Evolutionary conservation across 2,888 invertebrate genomes (phyloP).

Genomic region (Athalia rosae): DNA sequence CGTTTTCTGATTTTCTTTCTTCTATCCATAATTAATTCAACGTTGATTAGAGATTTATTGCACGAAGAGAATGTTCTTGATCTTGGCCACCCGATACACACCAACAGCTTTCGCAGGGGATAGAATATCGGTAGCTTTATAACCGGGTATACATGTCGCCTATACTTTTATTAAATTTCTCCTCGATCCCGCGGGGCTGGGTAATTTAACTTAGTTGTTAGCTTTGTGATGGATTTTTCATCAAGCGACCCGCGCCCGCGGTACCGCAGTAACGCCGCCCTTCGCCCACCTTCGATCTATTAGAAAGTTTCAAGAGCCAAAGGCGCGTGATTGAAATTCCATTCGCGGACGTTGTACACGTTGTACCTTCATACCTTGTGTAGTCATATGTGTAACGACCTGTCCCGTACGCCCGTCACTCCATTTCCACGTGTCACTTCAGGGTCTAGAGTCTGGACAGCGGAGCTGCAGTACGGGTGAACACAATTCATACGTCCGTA

Average conservation of each 20-base stretch:
- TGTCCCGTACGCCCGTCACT: no score
- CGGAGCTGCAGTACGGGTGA: not conserved
- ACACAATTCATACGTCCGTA: not conserved
- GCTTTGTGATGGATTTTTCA: conserved; percentile 40
- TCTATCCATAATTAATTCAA: conserved; percentile 22
- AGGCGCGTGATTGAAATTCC: conserved; percentile 58
- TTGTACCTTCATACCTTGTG: not conserved
- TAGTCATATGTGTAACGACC: no score
- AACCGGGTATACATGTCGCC: conserved; percentile 46
- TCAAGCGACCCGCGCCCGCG: conserved; percentile 37
- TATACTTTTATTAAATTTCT: conserved; percentile 53
- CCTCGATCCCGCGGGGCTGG: conserved; percentile 49
- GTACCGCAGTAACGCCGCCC: conserved; percentile 46
- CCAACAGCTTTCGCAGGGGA: conserved; percentile 10
- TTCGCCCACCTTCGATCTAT: conserved; percentile 51
- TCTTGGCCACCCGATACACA: conserved; percentile 12
- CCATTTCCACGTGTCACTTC: not conserved
- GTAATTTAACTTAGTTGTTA: conserved; percentile 40
- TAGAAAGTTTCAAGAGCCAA: conserved; percentile 50
- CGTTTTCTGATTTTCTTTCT: no score
- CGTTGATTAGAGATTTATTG: conserved; percentile 48
- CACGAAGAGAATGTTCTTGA: conserved; percentile 38
- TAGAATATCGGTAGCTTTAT: not conserved
- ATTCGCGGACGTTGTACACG: no score
- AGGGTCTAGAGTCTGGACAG: no score